These are phyloP conservation scores for Folsomia candida DNA, from an alignment of 2,888 invertebrate genomes.

Conservation along the genomic window DNA sequence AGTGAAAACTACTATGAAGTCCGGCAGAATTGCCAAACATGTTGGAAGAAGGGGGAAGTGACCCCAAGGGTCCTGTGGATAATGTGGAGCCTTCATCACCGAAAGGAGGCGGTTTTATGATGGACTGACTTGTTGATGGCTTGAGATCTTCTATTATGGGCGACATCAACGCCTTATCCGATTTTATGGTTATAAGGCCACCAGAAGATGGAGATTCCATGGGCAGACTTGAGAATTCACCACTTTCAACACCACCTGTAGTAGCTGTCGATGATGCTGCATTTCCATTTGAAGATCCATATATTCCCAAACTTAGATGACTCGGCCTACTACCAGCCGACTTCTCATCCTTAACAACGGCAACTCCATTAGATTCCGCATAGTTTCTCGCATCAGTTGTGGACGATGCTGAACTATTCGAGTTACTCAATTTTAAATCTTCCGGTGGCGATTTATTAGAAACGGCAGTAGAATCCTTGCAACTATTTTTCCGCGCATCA, in stretches of 20 bases:
- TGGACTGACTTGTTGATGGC: conserved; percentile 17
- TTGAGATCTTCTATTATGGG: conserved; percentile 48
- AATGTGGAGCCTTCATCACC: conserved; percentile 7
- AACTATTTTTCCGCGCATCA: not conserved
- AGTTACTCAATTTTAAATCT: not conserved
- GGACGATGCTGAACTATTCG: not conserved
- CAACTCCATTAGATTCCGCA: conserved; percentile 8
- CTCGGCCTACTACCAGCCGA: conserved; percentile 28
- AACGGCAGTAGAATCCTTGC: not conserved
- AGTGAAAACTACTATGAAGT: conserved; percentile 33
- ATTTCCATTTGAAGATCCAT: conserved; percentile 15
- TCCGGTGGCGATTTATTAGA: not conserved
- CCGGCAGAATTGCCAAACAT: not conserved
- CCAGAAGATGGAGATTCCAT: conserved; percentile 33
- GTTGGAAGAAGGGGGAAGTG: conserved; percentile 1
- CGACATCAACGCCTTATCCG: conserved; percentile 50
- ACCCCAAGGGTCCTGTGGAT: conserved; percentile 6
- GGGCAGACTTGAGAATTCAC: conserved; percentile 16
- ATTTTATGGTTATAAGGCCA: conserved; percentile 46
- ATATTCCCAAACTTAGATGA: conserved; percentile 28
- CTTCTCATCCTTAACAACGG: conserved; percentile 9
- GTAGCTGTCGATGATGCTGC: conserved; percentile 14
- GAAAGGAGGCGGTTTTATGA: conserved; percentile 15
- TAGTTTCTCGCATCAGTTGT: conserved; percentile 3
- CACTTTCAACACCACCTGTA: conserved; percentile 9